Conservation (phyloP, 2,113 vertebrate genomes). For the Caranx melampygus region DNA sequence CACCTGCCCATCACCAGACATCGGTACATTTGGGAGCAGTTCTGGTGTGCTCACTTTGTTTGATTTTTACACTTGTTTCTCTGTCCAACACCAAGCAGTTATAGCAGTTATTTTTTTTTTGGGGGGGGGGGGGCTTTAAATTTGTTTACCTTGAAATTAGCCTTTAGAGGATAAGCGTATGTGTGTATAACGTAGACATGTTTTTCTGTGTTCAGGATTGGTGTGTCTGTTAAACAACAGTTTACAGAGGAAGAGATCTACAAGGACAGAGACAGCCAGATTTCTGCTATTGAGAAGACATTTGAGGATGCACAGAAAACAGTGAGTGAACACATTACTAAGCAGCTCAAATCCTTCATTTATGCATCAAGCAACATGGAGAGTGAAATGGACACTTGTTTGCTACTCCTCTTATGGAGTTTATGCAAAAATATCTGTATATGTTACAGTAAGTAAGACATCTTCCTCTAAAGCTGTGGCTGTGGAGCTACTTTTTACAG, state of each 20-base stretch:
- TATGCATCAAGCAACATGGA: background rate
- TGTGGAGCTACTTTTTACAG: background rate
- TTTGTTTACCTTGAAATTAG: too few relatives aligned
- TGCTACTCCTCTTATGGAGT: background rate
- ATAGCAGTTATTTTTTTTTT: too few relatives aligned
- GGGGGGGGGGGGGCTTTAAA: too few relatives aligned
- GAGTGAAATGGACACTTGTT: background rate
- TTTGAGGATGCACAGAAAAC: slow-evolving; percentile 96
- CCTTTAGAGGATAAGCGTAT: too few relatives aligned
- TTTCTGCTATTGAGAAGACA: slow-evolving; percentile 95
- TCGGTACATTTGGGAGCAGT: too few relatives aligned
- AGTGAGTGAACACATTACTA: slow-evolving; percentile 69
- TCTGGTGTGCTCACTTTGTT: too few relatives aligned
- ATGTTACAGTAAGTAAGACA: background rate
- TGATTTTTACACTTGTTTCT: too few relatives aligned
- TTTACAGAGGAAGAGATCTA: slow-evolving; percentile 98
- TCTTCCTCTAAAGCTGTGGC: background rate
- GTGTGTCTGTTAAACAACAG: slow-evolving; percentile 96
- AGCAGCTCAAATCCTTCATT: background rate
- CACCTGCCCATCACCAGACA: too few relatives aligned
- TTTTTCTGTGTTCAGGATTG: slow-evolving; percentile 84
- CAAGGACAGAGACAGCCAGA: slow-evolving; percentile 96
- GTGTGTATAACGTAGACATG: background rate
- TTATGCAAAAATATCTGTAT: background rate
- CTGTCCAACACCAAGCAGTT: background rate